Percentiles rank a stretch among this genome's conserved stretches.
These are phyloP conservation scores for Chaetura pelagica DNA, from an alignment of 2,113 vertebrate genomes.

Conservation along the genomic window DNA sequence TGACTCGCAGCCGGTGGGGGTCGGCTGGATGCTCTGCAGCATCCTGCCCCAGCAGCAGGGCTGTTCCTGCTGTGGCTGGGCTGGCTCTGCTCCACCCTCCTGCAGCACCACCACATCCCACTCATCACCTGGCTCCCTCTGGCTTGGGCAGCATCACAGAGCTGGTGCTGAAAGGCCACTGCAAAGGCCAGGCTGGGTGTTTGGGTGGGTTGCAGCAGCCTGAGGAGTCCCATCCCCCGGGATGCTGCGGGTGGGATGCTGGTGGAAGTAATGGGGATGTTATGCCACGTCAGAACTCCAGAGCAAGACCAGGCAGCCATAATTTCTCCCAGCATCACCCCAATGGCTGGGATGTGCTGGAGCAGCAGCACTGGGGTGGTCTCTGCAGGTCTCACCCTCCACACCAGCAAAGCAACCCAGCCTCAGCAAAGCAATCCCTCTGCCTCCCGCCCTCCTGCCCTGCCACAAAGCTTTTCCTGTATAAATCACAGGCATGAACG, in stretches of 20 bases:
- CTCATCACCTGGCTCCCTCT: background rate
- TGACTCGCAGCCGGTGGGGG: background rate
- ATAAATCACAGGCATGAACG: background rate
- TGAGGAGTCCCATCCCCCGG: rapidly evolving
- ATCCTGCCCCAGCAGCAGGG: rapidly evolving
- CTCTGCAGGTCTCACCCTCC: background rate
- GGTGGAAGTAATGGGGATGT: background rate
- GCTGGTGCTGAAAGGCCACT: rapidly evolving
- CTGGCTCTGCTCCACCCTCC: background rate
- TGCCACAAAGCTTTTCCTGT: background rate
- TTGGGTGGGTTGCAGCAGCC: rapidly evolving
- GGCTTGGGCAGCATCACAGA: background rate
- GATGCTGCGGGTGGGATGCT: background rate
- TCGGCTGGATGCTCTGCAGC: background rate
- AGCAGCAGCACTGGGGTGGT: rapidly evolving
- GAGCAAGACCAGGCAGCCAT: background rate
- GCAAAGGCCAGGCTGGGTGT: background rate
- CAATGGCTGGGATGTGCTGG: rapidly evolving
- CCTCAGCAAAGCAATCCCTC: rapidly evolving
- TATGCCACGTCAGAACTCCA: rapidly evolving
- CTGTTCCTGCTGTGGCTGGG: rapidly evolving
- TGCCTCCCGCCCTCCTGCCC: background rate
- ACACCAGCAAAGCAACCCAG: background rate
- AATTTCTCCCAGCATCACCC: background rate
- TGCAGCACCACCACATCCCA: rapidly evolving